Percentiles rank a stretch among this genome's conserved stretches.
Evolutionary conservation across 1,140 invertebrate species (phyloP).

Genomic region (Anastrepha obliqua): DNA sequence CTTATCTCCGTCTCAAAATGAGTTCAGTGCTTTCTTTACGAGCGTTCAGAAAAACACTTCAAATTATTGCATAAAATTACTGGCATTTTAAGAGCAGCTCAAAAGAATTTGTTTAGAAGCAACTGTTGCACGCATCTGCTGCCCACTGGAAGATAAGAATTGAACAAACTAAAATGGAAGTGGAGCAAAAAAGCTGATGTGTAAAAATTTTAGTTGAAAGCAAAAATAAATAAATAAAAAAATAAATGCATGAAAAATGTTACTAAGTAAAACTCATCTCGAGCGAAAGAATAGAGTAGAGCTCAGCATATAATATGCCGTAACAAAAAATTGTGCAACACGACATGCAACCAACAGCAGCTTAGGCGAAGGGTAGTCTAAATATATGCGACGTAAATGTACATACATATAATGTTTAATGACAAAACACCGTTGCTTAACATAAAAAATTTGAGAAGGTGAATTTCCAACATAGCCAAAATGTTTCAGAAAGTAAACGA

Average conservation of each 20-base stretch:
- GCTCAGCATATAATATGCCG: background rate
- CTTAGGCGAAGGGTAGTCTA: background rate
- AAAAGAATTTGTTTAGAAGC: background rate
- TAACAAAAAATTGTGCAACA: background rate
- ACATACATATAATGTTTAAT: background rate
- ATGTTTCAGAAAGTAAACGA: background rate
- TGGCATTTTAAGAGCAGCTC: background rate
- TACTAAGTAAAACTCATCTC: background rate
- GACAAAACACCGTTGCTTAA: background rate
- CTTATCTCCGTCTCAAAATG: background rate
- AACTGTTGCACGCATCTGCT: background rate
- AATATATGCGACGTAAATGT: background rate
- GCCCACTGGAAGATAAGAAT: background rate
- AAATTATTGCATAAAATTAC: conserved; percentile 24
- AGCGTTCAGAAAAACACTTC: background rate
- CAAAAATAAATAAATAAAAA: background rate
- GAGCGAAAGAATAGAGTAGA: background rate
- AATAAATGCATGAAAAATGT: background rate
- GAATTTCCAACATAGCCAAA: background rate
- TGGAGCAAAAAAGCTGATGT: background rate
- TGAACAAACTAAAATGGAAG: background rate
- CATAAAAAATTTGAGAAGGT: background rate
- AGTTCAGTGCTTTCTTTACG: background rate
- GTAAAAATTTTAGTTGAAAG: background rate
- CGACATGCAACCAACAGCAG: background rate